phyloP scores from a whole-genome alignment of 2,888 invertebrate genomes.

The Plagodis pulveraria region DNA sequence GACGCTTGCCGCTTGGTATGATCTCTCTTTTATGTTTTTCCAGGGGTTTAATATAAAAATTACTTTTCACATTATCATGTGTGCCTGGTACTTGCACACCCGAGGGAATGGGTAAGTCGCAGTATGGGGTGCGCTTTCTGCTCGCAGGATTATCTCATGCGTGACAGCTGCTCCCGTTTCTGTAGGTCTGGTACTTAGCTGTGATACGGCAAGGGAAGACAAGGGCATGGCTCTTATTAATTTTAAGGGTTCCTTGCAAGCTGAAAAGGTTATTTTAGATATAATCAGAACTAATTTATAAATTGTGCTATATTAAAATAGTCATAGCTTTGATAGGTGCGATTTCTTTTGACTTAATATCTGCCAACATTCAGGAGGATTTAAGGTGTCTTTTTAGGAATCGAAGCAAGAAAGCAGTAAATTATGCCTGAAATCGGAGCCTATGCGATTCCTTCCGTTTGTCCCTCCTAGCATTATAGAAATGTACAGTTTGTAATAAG shows the following conservation, averaged over 20 bases:
- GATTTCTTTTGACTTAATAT: no score
- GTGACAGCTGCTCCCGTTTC: conserved; percentile 71
- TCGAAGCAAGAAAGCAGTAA: no score
- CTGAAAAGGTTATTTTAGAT: neutral
- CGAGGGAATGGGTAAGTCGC: conserved; percentile 61
- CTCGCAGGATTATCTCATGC: conserved; percentile 75
- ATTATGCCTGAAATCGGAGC: no score
- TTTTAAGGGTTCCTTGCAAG: conserved; percentile 3
- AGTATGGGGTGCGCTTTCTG: conserved; percentile 63
- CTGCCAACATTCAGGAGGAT: no score
- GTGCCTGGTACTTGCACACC: conserved; percentile 63
- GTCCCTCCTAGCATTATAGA: no score
- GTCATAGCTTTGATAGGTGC: no score
- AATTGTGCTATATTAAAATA: no score
- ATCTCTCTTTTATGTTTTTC: conserved; percentile 79
- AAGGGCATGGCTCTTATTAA: conserved; percentile 12
- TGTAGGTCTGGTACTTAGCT: conserved; percentile 56
- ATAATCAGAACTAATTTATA: no score
- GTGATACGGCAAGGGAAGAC: conserved; percentile 37
- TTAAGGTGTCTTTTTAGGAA: no score
- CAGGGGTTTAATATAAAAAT: conserved; percentile 82
- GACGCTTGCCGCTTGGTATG: conserved; percentile 44
- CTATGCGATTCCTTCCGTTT: no score
- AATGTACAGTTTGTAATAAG: no score
- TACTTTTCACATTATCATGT: conserved; percentile 80